Evolutionary conservation across 2,888 invertebrate genomes (phyloP).

Genomic region (Chloroclystis v-ata): DNA sequence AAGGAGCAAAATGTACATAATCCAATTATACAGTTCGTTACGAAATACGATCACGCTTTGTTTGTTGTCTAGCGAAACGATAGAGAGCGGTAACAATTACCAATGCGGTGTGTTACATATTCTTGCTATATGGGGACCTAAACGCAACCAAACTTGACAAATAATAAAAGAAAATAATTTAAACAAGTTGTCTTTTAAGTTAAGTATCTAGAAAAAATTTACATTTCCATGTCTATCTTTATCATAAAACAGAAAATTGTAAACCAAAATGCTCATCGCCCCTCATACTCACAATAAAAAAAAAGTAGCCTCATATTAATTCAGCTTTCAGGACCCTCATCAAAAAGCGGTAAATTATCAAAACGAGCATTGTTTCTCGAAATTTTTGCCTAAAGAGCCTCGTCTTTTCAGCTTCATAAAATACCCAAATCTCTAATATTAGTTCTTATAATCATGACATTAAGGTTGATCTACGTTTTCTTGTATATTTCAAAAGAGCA

Average conservation of each 20-base stretch:
- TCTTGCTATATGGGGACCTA: no score
- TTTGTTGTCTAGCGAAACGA: no score
- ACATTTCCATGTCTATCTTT: no score
- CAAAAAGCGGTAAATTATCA: conserved; percentile 64
- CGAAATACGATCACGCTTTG: not conserved
- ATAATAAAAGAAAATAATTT: no score
- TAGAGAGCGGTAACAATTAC: no score
- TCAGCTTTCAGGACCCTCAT: conserved; percentile 37
- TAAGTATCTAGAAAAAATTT: no score
- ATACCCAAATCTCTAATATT: conserved; percentile 30
- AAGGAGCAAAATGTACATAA: conserved; percentile 6
- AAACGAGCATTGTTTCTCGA: conserved; percentile 63
- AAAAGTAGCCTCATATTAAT: no score
- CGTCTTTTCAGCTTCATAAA: conserved; percentile 50
- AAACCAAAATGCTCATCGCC: no score
- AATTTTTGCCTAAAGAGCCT: conserved; percentile 56
- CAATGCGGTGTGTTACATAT: no score
- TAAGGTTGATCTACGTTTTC: conserved; percentile 36
- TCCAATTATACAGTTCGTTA: conserved; percentile 2
- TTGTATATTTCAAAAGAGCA: conserved; percentile 62
- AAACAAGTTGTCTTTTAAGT: no score
- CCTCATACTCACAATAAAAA: no score
- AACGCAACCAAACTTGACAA: no score
- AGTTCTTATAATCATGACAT: conserved; percentile 5
- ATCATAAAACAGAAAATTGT: not conserved